A percentile compares a stretch with the other conserved stretches of the same genome.
Evolutionary conservation across 2,113 vertebrate species (phyloP).

Genomic region (Natator depressus): DNA sequence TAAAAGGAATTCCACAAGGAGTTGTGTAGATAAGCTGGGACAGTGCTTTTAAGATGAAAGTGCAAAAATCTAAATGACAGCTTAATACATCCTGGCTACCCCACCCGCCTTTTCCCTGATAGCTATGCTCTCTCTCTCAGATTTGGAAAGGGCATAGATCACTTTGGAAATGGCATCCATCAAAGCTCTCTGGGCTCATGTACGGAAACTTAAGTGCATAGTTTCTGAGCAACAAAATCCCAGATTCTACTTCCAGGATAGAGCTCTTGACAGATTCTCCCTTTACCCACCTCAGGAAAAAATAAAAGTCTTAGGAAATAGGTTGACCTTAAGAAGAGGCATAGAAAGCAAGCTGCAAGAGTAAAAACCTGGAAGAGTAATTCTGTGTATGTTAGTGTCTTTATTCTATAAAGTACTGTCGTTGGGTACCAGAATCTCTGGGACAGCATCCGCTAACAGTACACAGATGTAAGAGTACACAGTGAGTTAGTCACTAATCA

Average conservation of each 20-base stretch:
- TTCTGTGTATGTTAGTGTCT: background rate
- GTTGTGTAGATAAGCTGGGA: slow-evolving; percentile 45
- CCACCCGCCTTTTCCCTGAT: slow-evolving; percentile 63
- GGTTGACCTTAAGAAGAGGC: background rate
- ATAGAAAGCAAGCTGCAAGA: background rate
- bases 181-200: background rate
- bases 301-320: background rate
- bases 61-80: slow-evolving; percentile 61
- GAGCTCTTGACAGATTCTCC: background rate
- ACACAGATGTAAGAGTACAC: background rate
- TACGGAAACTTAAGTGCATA: slow-evolving; percentile 6
- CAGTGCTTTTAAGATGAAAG: slow-evolving; percentile 49
- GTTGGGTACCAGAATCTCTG: background rate
- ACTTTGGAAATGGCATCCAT: slow-evolving; percentile 60
- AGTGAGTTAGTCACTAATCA: background rate
- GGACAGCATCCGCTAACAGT: background rate
- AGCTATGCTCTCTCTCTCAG: slow-evolving; percentile 37
- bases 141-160: slow-evolving; percentile 60
- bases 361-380: background rate
- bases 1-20: slow-evolving; percentile 54
- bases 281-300: background rate
- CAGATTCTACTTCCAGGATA: background rate
- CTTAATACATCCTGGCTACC: slow-evolving; percentile 54
- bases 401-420: background rate
- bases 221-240: background rate